Percentiles rank a stretch among this genome's conserved stretches.
Conservation (phyloP, 2,797 vertebrate species). For the Uromys caudimaculatus region DNA sequence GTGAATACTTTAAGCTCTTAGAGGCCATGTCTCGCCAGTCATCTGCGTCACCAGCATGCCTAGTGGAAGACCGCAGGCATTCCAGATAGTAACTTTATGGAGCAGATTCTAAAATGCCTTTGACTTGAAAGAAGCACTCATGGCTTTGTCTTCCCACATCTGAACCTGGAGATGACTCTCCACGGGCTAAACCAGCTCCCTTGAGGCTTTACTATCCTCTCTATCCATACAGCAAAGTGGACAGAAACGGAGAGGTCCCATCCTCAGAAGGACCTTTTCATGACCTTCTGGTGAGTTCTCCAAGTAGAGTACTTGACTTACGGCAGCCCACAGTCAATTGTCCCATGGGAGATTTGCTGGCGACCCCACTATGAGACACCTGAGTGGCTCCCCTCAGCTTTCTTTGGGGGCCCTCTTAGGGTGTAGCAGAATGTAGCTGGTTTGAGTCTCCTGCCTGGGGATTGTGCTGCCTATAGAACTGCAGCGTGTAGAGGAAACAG, state of each 20-base stretch:
- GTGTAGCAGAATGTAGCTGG: too few relatives aligned
- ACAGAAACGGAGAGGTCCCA: background rate
- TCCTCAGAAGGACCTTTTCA: background rate
- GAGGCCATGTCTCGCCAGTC: accelerated
- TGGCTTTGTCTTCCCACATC: background rate
- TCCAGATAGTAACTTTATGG: background rate
- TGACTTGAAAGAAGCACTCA: background rate
- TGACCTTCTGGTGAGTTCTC: background rate
- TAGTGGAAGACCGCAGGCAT: background rate
- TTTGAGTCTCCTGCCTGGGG: background rate
- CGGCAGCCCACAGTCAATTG: background rate
- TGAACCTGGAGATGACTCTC: background rate
- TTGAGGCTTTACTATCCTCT: background rate
- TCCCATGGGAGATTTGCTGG: background rate
- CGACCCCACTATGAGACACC: background rate
- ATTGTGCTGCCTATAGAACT: background rate
- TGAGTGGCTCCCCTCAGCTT: background rate
- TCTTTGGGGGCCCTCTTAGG: background rate
- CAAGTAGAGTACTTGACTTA: background rate
- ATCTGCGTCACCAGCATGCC: background rate
- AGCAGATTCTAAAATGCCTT: background rate
- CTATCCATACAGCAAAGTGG: background rate
- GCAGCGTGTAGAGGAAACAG: conserved; percentile 47
- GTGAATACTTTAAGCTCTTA: background rate
- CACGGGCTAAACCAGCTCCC: background rate